These are phyloP conservation scores for Scaptomyza montana DNA, from an alignment of 1,140 invertebrate genomes.

Conservation along the genomic window DNA sequence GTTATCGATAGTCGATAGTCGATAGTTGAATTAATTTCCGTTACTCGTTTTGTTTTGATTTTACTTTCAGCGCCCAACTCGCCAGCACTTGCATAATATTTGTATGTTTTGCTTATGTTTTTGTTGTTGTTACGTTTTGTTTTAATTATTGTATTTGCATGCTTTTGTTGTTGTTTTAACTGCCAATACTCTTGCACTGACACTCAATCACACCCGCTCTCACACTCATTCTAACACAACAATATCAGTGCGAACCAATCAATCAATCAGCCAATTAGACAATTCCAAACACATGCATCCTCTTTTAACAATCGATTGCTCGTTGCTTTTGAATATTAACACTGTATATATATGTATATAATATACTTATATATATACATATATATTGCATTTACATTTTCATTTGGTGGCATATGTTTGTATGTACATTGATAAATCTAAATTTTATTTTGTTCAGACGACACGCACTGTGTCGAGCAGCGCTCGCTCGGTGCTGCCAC, in stretches of 20 bases:
- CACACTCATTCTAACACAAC: background rate
- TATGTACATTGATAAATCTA: slow-evolving; percentile 6
- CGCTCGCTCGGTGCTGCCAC: slow-evolving; percentile 65
- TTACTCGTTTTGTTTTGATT: slow-evolving; percentile 17
- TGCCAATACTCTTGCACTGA: slow-evolving; percentile 22
- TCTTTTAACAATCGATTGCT: slow-evolving; percentile 59
- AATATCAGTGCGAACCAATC: slow-evolving; percentile 3
- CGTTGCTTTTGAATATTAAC: slow-evolving; percentile 55
- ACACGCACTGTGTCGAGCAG: slow-evolving; percentile 57
- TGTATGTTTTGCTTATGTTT: slow-evolving; percentile 10
- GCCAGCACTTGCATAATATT: too few species aligned
- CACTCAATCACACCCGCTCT: slow-evolving; percentile 4
- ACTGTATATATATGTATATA: background rate
- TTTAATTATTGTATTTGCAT: slow-evolving; percentile 2
- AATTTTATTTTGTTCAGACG: slow-evolving; percentile 36
- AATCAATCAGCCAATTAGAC: background rate
- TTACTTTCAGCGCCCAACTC: background rate
- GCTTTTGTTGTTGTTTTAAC: slow-evolving; percentile 20
- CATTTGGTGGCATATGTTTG: background rate
- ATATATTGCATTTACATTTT: slow-evolving; percentile 18
- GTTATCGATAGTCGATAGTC: background rate
- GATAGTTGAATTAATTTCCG: background rate
- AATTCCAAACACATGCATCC: slow-evolving; percentile 24
- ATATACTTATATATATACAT: background rate
- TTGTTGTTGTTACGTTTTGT: slow-evolving; percentile 17